Percentiles rank a stretch among this genome's conserved stretches.
These are phyloP conservation scores for Craterocephalus amniculus DNA, from an alignment of 2,797 vertebrate genomes.

Conservation along the genomic window DNA sequence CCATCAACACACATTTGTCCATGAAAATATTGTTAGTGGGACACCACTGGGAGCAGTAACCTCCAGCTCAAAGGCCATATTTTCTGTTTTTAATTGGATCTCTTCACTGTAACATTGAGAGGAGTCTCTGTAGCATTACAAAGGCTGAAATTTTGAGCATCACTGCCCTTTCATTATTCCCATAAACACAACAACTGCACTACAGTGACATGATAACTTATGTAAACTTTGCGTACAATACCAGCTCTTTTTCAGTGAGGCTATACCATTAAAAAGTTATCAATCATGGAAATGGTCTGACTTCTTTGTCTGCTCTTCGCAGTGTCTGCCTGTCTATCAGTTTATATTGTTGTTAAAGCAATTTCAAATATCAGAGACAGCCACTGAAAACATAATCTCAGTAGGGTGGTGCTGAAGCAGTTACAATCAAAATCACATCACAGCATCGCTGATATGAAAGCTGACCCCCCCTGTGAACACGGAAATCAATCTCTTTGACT, in stretches of 20 bases:
- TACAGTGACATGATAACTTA: constrained; percentile 51
- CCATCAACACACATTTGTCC: constrained; percentile 71
- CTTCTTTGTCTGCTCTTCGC: constrained; percentile 27
- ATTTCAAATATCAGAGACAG: constrained; percentile 69
- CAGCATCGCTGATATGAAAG: constrained; percentile 80
- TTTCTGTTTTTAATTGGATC: constrained; percentile 79
- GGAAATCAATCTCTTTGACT: constrained; percentile 85
- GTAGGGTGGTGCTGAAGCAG: constrained; percentile 78
- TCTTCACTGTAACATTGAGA: constrained; percentile 63
- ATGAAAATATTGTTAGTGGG: constrained; percentile 67
- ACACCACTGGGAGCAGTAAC: constrained; percentile 69
- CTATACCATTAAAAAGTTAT: constrained; percentile 41
- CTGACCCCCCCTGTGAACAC: constrained; percentile 79
- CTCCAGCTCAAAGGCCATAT: constrained; percentile 73
- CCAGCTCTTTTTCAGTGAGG: constrained; percentile 37
- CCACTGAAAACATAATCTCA: constrained; percentile 77
- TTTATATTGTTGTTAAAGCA: constrained; percentile 70
- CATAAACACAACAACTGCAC: constrained; percentile 65
- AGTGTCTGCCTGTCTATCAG: constrained; percentile 49
- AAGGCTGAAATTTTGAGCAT: constrained; percentile 62
- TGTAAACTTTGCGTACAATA: constrained; percentile 49
- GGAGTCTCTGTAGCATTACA: constrained; percentile 70
- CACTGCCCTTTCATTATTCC: constrained; percentile 71
- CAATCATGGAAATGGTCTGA: constrained; percentile 45
- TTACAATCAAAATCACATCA: constrained; percentile 85